phyloP scores from a whole-genome alignment of 2,797 vertebrate species.

The Brotula barbata region DNA sequence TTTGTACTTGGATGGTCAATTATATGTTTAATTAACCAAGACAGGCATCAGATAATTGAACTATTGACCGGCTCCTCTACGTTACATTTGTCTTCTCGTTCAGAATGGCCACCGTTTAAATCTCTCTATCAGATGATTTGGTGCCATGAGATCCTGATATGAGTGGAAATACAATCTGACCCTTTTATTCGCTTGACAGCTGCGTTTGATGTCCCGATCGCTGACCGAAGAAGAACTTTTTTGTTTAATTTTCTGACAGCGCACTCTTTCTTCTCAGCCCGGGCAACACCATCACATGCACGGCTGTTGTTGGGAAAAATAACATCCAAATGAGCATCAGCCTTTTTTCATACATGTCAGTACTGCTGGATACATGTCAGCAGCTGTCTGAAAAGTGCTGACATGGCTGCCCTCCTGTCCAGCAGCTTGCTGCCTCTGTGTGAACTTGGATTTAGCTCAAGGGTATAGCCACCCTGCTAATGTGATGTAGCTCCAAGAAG shows the following conservation, averaged over 20 bases:
- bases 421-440: constrained; percentile 66
- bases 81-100: constrained; percentile 64
- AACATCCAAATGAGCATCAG: constrained; percentile 55
- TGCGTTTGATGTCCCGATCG: constrained; percentile 41
- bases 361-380: constrained; percentile 74
- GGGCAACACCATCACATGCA: constrained; percentile 34
- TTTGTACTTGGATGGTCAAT: constrained; percentile 68
- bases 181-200: constrained; percentile 35
- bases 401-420: constrained; percentile 76
- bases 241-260: constrained; percentile 18
- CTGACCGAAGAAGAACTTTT: constrained; percentile 36
- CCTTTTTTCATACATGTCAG: constrained; percentile 68
- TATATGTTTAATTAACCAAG: constrained; percentile 78
- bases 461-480: constrained; percentile 78
- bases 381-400: constrained; percentile 78
- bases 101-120: constrained; percentile 5
- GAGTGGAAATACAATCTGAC: constrained; percentile 34
- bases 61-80: constrained; percentile 65
- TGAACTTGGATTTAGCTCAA: constrained; percentile 83
- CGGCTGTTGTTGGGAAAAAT: constrained; percentile 32
- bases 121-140: constrained; percentile 29
- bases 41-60: constrained; percentile 76
- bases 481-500: constrained; percentile 77
- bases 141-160: constrained; percentile 34
- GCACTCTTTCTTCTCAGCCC: constrained; percentile 24